Evolutionary conservation across 2,113 vertebrate species (phyloP).

Genomic region (Heloderma charlesbogerti): DNA sequence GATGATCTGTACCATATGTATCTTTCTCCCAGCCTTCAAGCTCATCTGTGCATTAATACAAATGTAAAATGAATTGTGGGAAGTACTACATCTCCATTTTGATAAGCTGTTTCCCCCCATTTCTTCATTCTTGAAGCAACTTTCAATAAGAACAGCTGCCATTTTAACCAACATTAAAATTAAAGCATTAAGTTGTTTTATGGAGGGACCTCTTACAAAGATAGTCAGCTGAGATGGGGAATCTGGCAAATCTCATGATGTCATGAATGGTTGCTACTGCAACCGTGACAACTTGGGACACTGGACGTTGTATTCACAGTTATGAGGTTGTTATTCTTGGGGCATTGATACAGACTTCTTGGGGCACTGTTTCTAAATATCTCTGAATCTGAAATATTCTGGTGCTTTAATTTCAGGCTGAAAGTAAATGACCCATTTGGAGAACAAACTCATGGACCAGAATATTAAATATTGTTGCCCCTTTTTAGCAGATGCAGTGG

Average conservation of each 20-base stretch:
- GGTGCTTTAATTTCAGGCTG: conserved; percentile 42
- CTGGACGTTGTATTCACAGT: too few species aligned
- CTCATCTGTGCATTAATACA: neutral
- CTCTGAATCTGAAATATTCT: neutral
- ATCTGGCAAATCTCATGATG: neutral
- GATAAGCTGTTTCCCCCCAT: neutral
- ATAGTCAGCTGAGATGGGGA: neutral
- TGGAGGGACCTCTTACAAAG: neutral
- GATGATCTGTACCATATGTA: neutral
- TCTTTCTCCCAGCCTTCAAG: conserved; percentile 13
- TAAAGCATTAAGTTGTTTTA: neutral
- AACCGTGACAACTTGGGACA: neutral
- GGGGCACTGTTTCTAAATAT: neutral
- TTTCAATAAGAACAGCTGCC: neutral
- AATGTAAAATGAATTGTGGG: conserved; percentile 7
- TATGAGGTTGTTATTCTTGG: too few species aligned
- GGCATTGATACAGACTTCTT: neutral
- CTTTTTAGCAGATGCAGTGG: neutral
- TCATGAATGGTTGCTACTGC: neutral
- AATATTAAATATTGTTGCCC: neutral
- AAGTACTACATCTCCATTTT: neutral
- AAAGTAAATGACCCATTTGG: conserved; percentile 24
- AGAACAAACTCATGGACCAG: conserved; percentile 35
- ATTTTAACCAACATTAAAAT: conserved; percentile 1
- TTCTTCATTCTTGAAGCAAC: neutral